Evolutionary conservation across 2,797 vertebrate genomes (phyloP).

Genomic region (Pelobates cultripes): DNA sequence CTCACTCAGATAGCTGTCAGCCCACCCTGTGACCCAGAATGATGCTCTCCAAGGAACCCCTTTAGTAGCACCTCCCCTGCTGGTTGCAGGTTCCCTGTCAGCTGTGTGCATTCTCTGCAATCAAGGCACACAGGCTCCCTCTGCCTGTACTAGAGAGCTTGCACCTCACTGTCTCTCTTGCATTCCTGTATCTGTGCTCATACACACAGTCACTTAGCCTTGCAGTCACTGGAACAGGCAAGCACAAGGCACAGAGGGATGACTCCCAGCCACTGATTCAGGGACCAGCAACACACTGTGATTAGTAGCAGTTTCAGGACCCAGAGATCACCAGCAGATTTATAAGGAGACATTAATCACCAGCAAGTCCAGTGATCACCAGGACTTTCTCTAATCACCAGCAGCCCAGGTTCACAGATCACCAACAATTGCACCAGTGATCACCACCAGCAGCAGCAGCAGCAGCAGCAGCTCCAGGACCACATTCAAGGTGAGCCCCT

Average conservation of each 20-base stretch:
- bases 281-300: not conserved
- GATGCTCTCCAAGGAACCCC: not conserved
- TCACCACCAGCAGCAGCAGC: too few relatives aligned
- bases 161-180: not conserved
- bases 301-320: not conserved
- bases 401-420: not conserved
- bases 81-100: constrained; percentile 21
- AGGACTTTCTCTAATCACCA: not conserved
- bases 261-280: not conserved
- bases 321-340: not conserved
- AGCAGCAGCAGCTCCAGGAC: too few relatives aligned
- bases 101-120: constrained; percentile 20
- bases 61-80: constrained; percentile 29
- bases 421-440: not conserved
- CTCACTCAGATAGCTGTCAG: not conserved
- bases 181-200: not conserved
- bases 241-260: not conserved
- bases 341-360: not conserved
- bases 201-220: constrained; percentile 5
- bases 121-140: constrained; percentile 36
- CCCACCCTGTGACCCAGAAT: constrained; percentile 15
- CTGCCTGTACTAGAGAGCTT: constrained; percentile 16
- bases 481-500: constrained; percentile 26
- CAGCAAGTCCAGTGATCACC: not conserved
- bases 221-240: not conserved